Base-by-base conservation (phyloP, 1,140 invertebrate species). In the Agrilus planipennis region DNA sequence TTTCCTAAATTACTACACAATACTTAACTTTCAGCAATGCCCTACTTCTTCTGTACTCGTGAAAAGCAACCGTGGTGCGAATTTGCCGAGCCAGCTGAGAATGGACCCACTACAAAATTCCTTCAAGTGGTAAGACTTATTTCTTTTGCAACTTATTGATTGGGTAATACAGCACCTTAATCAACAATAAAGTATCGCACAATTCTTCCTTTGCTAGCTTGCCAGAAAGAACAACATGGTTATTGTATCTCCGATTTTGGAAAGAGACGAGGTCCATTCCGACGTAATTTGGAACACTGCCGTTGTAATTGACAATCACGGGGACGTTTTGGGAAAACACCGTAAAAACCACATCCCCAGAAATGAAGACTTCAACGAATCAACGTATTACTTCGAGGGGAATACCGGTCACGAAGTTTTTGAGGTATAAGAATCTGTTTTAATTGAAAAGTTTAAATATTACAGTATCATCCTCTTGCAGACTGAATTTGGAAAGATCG, bases 311-410 rank as follows among this genome's bases (percentile, higher is more conserved):
- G 84, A 84, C 32, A 83, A 87, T 42, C 74, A 71, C 47, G 95
- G 95, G 0, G 71, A 75, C 45, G 78, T 94, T 3, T 60, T 99
- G 34, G 96, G 96, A 1, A 98, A 94, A 64, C 85, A 93, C 42
- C 72, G 95, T 23, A 99, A 99, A 61, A 99, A 99, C 67, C 95
- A 99, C 52, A 99, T 99, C 53, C 95, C 95, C 2, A 68, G 93
- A 39, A 84, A 95, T 18, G 94, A 91, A 0, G 93, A 98, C 64
- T 99, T 99, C 57, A 99, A 99, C 64, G 95, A 99, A 67, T 95
- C 93, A 0, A 96, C 91, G 20, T 99, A 99, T 62, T 99, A 98
- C 58, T 81, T 89, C 76, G 92, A 98, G 65, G 89, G 92, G 1
- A 85, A 90, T 39, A 83, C 90, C n/a, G 92, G 93, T 0, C 94